Evolutionary conservation across 2,113 vertebrate species (phyloP), one percentile per base, ranked within the genome.

Genomic region (Centropus unirufus): DNA sequence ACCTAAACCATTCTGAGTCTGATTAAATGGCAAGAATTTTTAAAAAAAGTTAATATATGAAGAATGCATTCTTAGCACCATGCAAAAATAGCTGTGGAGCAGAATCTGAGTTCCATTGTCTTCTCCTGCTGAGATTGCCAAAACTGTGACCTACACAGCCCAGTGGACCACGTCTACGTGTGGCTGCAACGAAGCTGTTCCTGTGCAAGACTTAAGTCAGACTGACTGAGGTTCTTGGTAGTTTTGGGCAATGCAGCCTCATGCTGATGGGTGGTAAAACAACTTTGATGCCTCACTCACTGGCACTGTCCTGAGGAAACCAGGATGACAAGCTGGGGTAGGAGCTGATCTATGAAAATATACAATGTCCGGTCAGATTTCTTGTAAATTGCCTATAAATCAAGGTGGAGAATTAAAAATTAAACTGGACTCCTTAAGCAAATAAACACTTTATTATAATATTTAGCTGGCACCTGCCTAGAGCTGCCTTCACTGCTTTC

Each of bases 281-380:
- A 73, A 11, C 44, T 47, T 36, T 12, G 51, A 22, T 1, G 14
- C 34, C 20, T 30, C 49, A 54, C 11, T 63, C 44, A 7, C 6
- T 47, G 54, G 75, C 29, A 9, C 14, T 4, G 10, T 51, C 19
- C 11, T 40, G n/a, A 32, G 55, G 40, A 69, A 42, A 20, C 58
- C 1, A 0, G 2, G 20, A 3, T 5, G n/a, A 12, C 9, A 4
- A 42, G 34, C 36, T 23, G 4, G 4, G 13, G 32, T 5, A 18
- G 63, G 64, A 76, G 88, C 18, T n/a, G 34, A 5, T 10, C 11
- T 12, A 1, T 32, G 34, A 23, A 24, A 30, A 13, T 8, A 20
- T 0, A 24, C 39, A 0, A 5, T 40, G 44, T 12, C 34, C 9
- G 39, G 57, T 19, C 22, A 26, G 29, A 14, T 15, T n/a, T 46